Evolutionary conservation across 2,888 invertebrate genomes (phyloP), one percentile per base, ranked within the genome.

Genomic region (Dinocampus coccinellae): DNA sequence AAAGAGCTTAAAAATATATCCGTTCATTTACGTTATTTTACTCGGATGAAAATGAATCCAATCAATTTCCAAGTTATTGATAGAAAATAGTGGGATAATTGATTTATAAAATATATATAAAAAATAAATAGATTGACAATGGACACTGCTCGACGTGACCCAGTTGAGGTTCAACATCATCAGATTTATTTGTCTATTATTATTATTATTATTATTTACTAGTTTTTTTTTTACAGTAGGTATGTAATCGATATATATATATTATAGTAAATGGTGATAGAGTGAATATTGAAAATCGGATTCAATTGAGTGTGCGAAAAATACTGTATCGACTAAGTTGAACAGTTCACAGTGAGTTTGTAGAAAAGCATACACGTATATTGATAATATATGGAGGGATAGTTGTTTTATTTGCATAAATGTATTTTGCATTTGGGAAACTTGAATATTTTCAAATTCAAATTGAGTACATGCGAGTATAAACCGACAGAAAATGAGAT

Each of bases 401-500:
- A 7, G 3, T 4, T 29, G 7, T 4, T 29, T 4, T 29, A 20
- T 47, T 24, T n/a, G 20, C 3, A 26, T 47, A 70, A 72, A 70
- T 67, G 67, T 69, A 68, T 66, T 72, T 64, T 68, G 70, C 72
- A 69, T 74, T 65, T 65, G 53, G 62, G 68, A 69, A 72, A 68
- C 70, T 62, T 70, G 73, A 72, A 73, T 69, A 73, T 74, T 72
- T 36, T 34, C 67, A 69, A 67, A 73, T 70, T 67, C 57, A 73
- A 62, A 70, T 66, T 47, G 57, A 36, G n/a, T 55, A 62, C 67
- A 52, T 47, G 42, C 26, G 24, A 61, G 47, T 55, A 34, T 52
- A 55, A 33, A 61, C 39, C 24, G n/a, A 1, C 55, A 16, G 6
- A 66, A 57, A 57, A 57, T 39, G 65, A 71, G 70, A 71, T 71